phyloP scores from a whole-genome alignment of 2,797 vertebrate genomes.

The Lagodon rhomboides region DNA sequence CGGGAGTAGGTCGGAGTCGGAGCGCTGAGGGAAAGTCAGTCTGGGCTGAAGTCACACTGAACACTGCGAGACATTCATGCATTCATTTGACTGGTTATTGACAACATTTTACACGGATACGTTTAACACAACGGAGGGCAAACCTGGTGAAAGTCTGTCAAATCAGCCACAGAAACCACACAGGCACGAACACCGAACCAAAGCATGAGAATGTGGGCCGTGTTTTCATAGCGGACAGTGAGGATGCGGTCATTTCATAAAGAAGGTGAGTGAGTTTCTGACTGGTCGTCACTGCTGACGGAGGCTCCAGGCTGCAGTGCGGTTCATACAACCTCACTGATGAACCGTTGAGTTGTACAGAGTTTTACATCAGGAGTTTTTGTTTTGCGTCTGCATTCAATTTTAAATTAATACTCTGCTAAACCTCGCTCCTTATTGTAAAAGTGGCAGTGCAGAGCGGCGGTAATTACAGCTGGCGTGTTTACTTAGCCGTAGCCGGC shows the following conservation, averaged over 20 bases:
- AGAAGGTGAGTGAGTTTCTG: not conserved
- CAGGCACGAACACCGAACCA: not conserved
- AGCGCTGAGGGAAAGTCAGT: not conserved
- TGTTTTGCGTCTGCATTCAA: not conserved
- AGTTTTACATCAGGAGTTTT: not conserved
- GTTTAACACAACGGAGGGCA: not conserved
- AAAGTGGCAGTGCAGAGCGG: too few species aligned
- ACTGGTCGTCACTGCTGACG: not conserved
- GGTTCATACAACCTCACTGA: not conserved
- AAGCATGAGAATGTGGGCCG: not conserved
- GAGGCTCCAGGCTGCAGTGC: not conserved
- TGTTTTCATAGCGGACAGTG: not conserved
- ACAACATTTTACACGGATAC: too few species aligned
- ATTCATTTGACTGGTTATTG: not conserved
- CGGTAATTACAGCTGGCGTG: too few species aligned
- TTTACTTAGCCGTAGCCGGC: not conserved
- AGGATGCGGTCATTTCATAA: not conserved
- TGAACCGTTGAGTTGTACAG: not conserved
- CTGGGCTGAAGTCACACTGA: too few species aligned
- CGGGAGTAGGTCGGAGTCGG: not conserved
- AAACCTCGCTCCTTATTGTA: not conserved
- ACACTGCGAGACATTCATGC: too few species aligned
- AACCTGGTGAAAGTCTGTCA: not conserved
- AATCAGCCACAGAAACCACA: not conserved
- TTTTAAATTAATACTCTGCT: not conserved